Evolutionary conservation across 2,113 vertebrate genomes (phyloP), one percentile per base, ranked within the genome.

Genomic region (Chaetodon trifascialis): DNA sequence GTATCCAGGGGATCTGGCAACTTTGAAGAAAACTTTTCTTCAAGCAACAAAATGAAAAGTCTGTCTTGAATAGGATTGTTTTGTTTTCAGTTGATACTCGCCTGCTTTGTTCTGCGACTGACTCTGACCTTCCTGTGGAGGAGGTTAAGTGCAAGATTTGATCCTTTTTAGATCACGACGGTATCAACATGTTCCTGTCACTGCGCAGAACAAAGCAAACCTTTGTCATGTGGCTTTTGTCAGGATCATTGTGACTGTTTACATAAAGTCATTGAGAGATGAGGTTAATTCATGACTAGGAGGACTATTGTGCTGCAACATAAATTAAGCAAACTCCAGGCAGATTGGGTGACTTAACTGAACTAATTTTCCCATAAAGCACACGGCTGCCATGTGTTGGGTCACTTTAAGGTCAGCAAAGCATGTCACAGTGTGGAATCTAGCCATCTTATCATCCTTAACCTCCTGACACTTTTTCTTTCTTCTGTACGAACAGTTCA

Each of bases 1-100:
- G 75, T 63, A 25, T 85, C 73, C 76, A 69, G 67, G 67, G 36
- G n/a, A 62, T 79, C n/a, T 38, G 49, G 42, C 65, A 76, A 72
- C 65, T 70, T 44, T n/a, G 11, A 75, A 58, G 25, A 42, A 84
- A 69, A 44, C 25, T 56, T 67, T 44, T 47, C 40, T 25, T 30
- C 30, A 30, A 30, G 30, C 30, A 3, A 14, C 9, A 56, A 23
- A 49, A 44, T 19, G 52, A 38, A 14, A 59, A 59, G 11, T 42
- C 3, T 2, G 2, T 42, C 2, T 63, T 69, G 10, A 49, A 47
- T 49, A 21, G 21, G 25, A 34, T 67, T 54, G 11, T n/a, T 38
- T 55, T 25, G 23, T 44, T 66, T 68, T 36, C 6, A 77, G 40
- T 47, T 58, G 17, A 42, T 25, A n/a, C 5, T 17, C 11, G 21